Conservation (phyloP, 2,888 invertebrate genomes). For the Drosophila parthenogenetica region DNA sequence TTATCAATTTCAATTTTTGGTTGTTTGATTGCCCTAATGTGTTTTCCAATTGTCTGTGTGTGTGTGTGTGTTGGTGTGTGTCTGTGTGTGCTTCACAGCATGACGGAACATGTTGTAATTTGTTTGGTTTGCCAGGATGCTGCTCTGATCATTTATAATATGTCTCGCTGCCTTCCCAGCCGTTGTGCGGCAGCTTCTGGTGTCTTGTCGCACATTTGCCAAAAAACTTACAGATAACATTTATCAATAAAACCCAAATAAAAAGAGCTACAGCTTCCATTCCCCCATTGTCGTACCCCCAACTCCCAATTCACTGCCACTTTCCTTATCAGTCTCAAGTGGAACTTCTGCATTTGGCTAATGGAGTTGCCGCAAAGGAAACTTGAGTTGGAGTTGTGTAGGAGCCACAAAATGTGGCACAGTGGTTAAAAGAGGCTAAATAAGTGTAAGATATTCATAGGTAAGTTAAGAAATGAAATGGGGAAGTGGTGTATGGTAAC, state of each 20-base stretch:
- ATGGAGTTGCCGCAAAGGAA: slow-evolving; percentile 64
- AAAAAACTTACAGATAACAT: slow-evolving; percentile 63
- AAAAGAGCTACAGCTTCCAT: slow-evolving; percentile 6
- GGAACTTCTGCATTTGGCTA: slow-evolving; percentile 64
- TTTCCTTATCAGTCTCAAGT: slow-evolving; percentile 58
- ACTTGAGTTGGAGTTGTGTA: slow-evolving; percentile 32
- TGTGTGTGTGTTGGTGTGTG: slow-evolving; percentile 28
- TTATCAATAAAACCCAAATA: slow-evolving; percentile 50
- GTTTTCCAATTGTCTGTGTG: slow-evolving; percentile 72
- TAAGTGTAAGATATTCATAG: not conserved
- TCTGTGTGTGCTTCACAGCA: slow-evolving; percentile 45
- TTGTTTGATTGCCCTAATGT: slow-evolving; percentile 77
- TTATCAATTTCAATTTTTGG: slow-evolving; percentile 80
- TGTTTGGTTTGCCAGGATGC: slow-evolving; percentile 65
- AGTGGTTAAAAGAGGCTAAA: slow-evolving; percentile 7
- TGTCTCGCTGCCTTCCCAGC: slow-evolving; percentile 20
- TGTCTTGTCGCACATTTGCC: slow-evolving; percentile 62
- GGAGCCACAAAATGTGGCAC: slow-evolving; percentile 22
- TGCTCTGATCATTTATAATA: slow-evolving; percentile 74
- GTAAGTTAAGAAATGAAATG: no score
- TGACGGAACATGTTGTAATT: slow-evolving; percentile 74
- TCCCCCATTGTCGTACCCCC: slow-evolving; percentile 25
- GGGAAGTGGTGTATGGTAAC: no score
- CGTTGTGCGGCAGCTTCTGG: slow-evolving; percentile 28
- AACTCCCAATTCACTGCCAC: slow-evolving; percentile 40